A percentile compares a stretch with the other conserved stretches of the same genome.
These are phyloP conservation scores for Centroberyx gerrardi DNA, from an alignment of 2,797 vertebrate genomes.

Conservation along the genomic window DNA sequence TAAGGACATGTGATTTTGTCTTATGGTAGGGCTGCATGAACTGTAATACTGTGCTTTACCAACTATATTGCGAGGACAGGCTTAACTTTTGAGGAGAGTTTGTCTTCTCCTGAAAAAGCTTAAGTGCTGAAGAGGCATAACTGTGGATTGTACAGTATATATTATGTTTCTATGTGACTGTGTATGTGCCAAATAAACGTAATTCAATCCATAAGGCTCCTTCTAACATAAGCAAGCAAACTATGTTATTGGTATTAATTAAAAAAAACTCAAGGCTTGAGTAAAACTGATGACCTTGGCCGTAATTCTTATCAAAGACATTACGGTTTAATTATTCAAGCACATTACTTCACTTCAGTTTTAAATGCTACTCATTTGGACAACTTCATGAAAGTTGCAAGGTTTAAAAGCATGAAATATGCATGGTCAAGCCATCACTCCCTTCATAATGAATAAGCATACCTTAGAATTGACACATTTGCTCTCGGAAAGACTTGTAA, in stretches of 20 bases:
- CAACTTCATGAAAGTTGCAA: slow-evolving; percentile 88
- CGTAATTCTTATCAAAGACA: slow-evolving; percentile 80
- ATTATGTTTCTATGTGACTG: slow-evolving; percentile 7
- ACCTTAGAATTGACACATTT: slow-evolving; percentile 82
- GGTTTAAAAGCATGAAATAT: slow-evolving; percentile 83
- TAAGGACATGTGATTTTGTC: too few relatives aligned
- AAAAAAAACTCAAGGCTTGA: slow-evolving; percentile 36
- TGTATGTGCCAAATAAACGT: slow-evolving; percentile 4
- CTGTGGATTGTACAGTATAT: not conserved
- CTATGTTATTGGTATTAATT: slow-evolving; percentile 46
- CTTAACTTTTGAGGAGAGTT: slow-evolving; percentile 8
- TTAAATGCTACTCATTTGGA: slow-evolving; percentile 86
- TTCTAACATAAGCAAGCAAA: slow-evolving; percentile 30
- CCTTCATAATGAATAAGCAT: slow-evolving; percentile 84
- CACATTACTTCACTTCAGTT: slow-evolving; percentile 81
- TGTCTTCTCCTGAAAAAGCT: slow-evolving; percentile 22
- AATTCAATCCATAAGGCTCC: slow-evolving; percentile 7
- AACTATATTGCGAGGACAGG: too few relatives aligned
- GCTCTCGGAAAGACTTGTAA: slow-evolving; percentile 57
- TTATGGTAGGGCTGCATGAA: too few relatives aligned
- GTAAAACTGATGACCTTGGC: slow-evolving; percentile 77
- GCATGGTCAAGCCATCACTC: slow-evolving; percentile 78
- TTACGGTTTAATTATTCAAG: slow-evolving; percentile 84
- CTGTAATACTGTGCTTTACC: too few relatives aligned
- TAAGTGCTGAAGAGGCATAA: slow-evolving; percentile 30